Conservation (phyloP, 2,113 vertebrate species). For the Gymnocephalus cernua region DNA sequence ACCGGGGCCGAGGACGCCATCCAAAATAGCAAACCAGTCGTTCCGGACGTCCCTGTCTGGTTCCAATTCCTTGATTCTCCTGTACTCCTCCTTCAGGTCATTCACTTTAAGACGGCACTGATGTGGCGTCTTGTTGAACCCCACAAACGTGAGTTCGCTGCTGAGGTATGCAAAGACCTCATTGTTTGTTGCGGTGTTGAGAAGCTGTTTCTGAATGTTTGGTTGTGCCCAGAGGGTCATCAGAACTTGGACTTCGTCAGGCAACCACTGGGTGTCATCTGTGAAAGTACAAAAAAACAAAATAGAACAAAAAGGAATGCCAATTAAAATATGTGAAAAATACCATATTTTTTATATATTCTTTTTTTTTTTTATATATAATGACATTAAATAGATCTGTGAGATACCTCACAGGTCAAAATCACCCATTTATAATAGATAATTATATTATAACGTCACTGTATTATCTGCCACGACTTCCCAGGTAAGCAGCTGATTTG, state of each 20-base stretch:
- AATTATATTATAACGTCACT: no score
- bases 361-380: no score
- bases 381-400: no score
- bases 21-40: conserved; percentile 53
- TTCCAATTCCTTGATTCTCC: neutral
- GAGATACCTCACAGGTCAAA: no score
- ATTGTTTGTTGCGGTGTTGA: neutral
- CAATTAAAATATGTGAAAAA: neutral
- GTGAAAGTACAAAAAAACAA: neutral
- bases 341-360: no score
- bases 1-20: conserved; percentile 19
- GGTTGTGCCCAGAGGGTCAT: conserved; percentile 52
- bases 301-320: neutral
- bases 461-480: no score
- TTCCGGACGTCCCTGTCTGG: neutral
- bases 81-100: conserved; percentile 41
- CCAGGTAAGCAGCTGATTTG: neutral
- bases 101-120: conserved; percentile 46
- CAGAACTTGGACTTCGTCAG: conserved; percentile 55
- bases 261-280: conserved; percentile 25
- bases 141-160: conserved; percentile 37
- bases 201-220: conserved; percentile 52
- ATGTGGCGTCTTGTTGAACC: conserved; percentile 34
- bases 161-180: conserved; percentile 36
- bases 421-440: no score